Conservation (phyloP, 2,113 vertebrate genomes). For the Aspidoscelis tigris region DNA sequence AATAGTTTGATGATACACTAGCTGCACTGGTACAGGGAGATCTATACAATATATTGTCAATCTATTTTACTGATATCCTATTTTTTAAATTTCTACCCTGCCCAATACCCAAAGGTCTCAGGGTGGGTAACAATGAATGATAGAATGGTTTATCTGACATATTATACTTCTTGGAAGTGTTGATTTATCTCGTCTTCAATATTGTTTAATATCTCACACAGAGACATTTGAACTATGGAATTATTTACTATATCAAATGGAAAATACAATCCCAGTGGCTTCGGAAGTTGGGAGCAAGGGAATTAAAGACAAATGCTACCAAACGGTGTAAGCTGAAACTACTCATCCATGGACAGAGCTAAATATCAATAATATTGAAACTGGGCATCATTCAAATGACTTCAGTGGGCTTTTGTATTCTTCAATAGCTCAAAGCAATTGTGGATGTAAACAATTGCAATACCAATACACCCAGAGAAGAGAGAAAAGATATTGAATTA, state of each 20-base stretch:
- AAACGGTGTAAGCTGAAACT: background rate
- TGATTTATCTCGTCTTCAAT: background rate
- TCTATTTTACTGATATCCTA: background rate
- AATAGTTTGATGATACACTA: background rate
- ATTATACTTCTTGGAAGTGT: no score
- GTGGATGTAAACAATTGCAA: slow-evolving; percentile 15
- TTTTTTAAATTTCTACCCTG: background rate
- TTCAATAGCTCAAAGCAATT: slow-evolving; percentile 23
- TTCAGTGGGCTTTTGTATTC: background rate
- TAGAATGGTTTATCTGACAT: no score
- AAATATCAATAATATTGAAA: no score
- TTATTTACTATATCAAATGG: background rate
- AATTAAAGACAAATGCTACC: background rate
- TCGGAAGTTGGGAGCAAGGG: background rate
- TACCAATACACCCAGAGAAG: background rate
- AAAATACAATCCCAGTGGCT: background rate
- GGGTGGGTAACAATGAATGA: no score
- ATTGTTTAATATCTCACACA: background rate
- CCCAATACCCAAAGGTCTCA: no score
- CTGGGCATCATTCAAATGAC: background rate
- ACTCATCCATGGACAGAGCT: background rate
- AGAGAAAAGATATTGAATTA: background rate
- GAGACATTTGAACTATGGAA: background rate
- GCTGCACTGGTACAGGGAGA: background rate
- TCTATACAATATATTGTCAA: background rate